A percentile compares a stretch with the other conserved stretches of the same genome.
Evolutionary conservation across 2,797 vertebrate genomes (phyloP).

Genomic region (Choloepus didactylus): DNA sequence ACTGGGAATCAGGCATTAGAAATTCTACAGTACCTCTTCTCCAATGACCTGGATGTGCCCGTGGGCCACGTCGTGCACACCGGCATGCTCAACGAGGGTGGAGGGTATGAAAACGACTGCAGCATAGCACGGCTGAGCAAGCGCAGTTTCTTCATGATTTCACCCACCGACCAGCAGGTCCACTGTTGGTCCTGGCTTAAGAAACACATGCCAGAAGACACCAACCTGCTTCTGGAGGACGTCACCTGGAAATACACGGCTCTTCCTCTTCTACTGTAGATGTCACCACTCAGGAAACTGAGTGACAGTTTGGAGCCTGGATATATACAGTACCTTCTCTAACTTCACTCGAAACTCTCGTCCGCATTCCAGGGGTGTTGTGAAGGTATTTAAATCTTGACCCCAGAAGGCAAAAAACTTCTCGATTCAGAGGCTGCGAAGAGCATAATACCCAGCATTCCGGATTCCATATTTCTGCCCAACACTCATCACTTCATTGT

Average conservation of each 20-base stretch:
- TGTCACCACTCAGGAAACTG: neutral
- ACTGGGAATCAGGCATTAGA: slow-evolving; percentile 94
- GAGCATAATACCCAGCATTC: slow-evolving; percentile 97
- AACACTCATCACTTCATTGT: slow-evolving; percentile 98
- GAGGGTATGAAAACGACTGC: too few species aligned
- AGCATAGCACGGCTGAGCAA: too few species aligned
- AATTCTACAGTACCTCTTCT: slow-evolving; percentile 94
- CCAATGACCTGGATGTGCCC: slow-evolving; percentile 97
- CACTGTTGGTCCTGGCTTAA: too few species aligned
- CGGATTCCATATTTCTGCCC: slow-evolving; percentile 98
- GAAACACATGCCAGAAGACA: too few species aligned
- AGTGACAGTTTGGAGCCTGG: neutral
- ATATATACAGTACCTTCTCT: slow-evolving; percentile 92
- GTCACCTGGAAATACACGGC: too few species aligned
- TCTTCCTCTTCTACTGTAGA: neutral
- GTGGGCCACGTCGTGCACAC: slow-evolving; percentile 88
- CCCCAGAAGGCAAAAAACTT: slow-evolving; percentile 99
- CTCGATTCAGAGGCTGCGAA: slow-evolving; percentile 98
- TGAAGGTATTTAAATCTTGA: slow-evolving; percentile 97
- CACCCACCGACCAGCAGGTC: too few species aligned
- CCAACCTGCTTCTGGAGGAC: too few species aligned
- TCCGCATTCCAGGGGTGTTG: slow-evolving; percentile 97
- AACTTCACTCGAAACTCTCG: slow-evolving; percentile 98
- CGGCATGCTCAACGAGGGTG: too few species aligned
- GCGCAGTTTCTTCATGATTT: too few species aligned